These are phyloP conservation scores for Sylvietta virens DNA, from an alignment of 2,113 vertebrate species.

Conservation along the genomic window DNA sequence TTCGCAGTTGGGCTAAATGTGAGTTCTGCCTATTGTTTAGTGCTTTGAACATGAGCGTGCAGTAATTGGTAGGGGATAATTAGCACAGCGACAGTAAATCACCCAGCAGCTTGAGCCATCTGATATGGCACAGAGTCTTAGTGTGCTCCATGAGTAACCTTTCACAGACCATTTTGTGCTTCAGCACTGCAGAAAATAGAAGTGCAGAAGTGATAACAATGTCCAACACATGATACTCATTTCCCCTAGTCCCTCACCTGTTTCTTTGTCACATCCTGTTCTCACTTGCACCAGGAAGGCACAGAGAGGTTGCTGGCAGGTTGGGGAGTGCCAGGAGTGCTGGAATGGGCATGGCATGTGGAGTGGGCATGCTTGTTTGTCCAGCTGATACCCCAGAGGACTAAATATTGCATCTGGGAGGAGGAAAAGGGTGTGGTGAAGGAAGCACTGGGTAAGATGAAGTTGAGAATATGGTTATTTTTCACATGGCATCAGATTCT, in stretches of 20 bases:
- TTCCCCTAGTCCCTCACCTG: background rate
- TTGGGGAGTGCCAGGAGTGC: background rate
- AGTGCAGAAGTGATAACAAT: background rate
- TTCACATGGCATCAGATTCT: background rate
- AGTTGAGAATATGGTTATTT: background rate
- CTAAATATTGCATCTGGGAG: background rate
- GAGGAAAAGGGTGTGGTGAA: background rate
- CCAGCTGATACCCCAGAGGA: rapidly evolving
- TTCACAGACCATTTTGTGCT: background rate
- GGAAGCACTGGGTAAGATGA: background rate
- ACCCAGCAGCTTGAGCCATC: background rate
- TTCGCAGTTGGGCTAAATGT: background rate
- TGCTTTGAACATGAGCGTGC: background rate
- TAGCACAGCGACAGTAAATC: background rate
- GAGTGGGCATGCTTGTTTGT: background rate
- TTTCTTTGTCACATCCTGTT: background rate
- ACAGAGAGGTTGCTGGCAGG: background rate
- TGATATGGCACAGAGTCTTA: background rate
- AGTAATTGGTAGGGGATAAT: background rate
- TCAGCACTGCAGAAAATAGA: background rate
- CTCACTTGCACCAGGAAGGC: background rate
- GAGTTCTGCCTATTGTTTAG: background rate
- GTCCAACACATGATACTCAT: background rate
- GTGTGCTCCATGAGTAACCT: background rate
- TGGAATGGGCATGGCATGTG: background rate